phyloP scores from a whole-genome alignment of 1,140 invertebrate species.

The Bombyx mori region ASM3026992v2 NC_085111.1:9665501-9666000 shows the following conservation, averaged over 20 bases:
- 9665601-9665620: conserved; percentile 92
- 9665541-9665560: no score
- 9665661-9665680: conserved; percentile 96
- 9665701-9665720: conserved; percentile 98
- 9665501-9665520: no score
- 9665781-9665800: conserved; percentile 98
- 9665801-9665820: conserved; percentile 90
- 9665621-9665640: conserved; percentile 96
- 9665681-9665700: conserved; percentile 98
- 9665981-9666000: no score
- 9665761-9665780: conserved; percentile 99
- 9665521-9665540: no score
- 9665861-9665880: no score
- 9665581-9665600: conserved; percentile 66
- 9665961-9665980: no score
- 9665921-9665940: no score
- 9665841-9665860: not conserved
- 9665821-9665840: conserved; percentile 6
- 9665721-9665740: conserved; percentile 99
- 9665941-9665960: no score
- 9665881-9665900: no score
- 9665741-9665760: conserved; percentile 99
- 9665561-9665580: conserved; percentile 8
- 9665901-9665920: no score
- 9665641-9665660: conserved; percentile 96